These are phyloP conservation scores for Drosophila pseudoananassae DNA, from an alignment of 1,140 invertebrate species.

Conservation along the genomic window DNA sequence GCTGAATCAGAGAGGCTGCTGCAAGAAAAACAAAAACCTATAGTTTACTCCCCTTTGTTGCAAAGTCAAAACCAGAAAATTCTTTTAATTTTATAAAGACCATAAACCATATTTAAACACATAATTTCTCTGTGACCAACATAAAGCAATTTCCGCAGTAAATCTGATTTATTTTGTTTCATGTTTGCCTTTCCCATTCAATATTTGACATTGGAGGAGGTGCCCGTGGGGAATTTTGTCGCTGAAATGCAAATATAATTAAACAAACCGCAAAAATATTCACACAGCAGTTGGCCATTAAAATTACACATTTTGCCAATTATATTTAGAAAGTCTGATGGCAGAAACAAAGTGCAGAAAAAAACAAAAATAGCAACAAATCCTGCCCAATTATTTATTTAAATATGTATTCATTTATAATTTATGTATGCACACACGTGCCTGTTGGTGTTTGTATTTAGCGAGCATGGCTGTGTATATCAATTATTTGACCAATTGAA, in stretches of 20 bases:
- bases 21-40: no score
- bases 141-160: conserved; percentile 11
- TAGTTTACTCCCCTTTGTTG: neutral
- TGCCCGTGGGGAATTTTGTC: conserved; percentile 3
- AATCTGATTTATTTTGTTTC: conserved; percentile 22
- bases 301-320: conserved; percentile 47
- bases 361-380: conserved; percentile 20
- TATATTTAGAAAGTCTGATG: conserved; percentile 60
- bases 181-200: conserved; percentile 2
- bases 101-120: conserved; percentile 27
- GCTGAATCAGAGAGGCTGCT: conserved; percentile 1
- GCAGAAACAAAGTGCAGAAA: conserved; percentile 12
- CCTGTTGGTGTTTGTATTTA: conserved; percentile 2
- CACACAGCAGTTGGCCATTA: conserved; percentile 43
- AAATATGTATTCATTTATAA: conserved; percentile 33
- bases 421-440: conserved; percentile 8
- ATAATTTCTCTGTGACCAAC: conserved; percentile 9
- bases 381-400: conserved; percentile 39
- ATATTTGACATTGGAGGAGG: conserved; percentile 33
- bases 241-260: conserved; percentile 49
- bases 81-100: conserved; percentile 12
- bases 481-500: conserved; percentile 48
- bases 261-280: conserved; percentile 47
- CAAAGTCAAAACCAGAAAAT: neutral
- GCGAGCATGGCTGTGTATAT: conserved; percentile 16